Evolutionary conservation across 23 tunicate genomes (phyloP), one percentile per base, ranked within the genome.

Genomic region (Aplidium turbinatum): DNA sequence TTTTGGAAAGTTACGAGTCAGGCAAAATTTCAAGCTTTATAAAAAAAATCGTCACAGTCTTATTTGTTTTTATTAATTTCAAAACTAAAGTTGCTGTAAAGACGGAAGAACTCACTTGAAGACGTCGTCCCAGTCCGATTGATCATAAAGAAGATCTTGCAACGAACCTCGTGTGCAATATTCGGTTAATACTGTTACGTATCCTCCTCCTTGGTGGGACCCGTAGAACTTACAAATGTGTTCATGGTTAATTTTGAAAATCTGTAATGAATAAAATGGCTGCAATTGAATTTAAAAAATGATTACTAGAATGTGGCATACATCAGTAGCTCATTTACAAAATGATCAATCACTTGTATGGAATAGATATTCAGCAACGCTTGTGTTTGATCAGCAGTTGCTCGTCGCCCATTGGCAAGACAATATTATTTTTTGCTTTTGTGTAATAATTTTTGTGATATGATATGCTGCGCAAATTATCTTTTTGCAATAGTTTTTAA

Each of bases 191-290:
- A 81, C 64, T 4, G 75, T 51, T 18, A 63, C 60, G 33, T 85
- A 72, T 21, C 52, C 65, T 7, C 80, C 79, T 33, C 63, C 83
- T 47, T 82, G 46, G 74, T 85, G 57, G 27, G 83, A 78, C 9
- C 97, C 97, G 70, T 69, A 77, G 42, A 90, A 78, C 35, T 90
- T 76, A 84, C 97, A 90, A 4, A 90, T 65, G 55, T 90, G 97
- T 47, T 83, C 85, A 54, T 90, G 80, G 33, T 90, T 76, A 46
- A 90, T 58, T 70, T 46, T 60, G 21, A 90, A 70, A 53, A 90
- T 57, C 97, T 90, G 66, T 25, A 70, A 47, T 11, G 11, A 62
- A 62, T 25, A 24, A 5, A 9, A 29, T 7, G n/a, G 50, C 13
- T 42, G 13, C 50, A 16, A 11, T 42, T 11, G 11, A 11, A 42